These are phyloP conservation scores for Percina caprodes DNA, from an alignment of 2,113 vertebrate species.

Conservation along the genomic window DNA sequence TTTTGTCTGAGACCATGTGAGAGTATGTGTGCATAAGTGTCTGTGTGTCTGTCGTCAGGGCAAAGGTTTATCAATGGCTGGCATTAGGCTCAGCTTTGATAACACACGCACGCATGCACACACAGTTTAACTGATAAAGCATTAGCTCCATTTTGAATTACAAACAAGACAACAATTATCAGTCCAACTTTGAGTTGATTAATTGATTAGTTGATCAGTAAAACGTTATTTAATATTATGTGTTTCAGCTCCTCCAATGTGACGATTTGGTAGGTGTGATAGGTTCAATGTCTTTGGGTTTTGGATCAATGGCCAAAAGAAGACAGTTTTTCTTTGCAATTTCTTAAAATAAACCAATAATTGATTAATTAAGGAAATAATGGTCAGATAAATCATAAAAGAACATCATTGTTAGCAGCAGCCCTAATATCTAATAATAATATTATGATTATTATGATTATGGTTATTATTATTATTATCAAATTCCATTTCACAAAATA, in stretches of 20 bases:
- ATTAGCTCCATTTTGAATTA: conserved; percentile 1
- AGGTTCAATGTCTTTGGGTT: not conserved
- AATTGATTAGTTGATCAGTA: not conserved
- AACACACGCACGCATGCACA: conserved; percentile 11
- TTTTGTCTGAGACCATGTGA: not conserved
- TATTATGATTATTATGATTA: not conserved
- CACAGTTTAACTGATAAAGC: conserved; percentile 17
- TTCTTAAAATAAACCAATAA: not conserved
- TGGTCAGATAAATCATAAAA: not conserved
- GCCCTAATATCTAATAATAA: not conserved
- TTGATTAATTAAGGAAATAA: not conserved
- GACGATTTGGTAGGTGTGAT: not conserved
- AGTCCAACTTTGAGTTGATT: not conserved
- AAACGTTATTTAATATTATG: too few relatives aligned
- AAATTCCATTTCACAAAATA: not conserved
- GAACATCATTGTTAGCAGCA: not conserved
- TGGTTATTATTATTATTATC: not conserved
- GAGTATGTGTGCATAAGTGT: not conserved
- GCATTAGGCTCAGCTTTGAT: conserved; percentile 56
- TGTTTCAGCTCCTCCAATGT: not conserved
- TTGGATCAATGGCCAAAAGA: not conserved
- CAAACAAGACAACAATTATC: not conserved
- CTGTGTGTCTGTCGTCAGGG: conserved; percentile 3
- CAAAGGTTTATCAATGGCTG: conserved; percentile 58
- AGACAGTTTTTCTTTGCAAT: not conserved